These are phyloP conservation scores for honey bee (Apis mellifera) DNA, from an alignment of 1,140 invertebrate genomes.

Conservation along the genomic window DNA sequence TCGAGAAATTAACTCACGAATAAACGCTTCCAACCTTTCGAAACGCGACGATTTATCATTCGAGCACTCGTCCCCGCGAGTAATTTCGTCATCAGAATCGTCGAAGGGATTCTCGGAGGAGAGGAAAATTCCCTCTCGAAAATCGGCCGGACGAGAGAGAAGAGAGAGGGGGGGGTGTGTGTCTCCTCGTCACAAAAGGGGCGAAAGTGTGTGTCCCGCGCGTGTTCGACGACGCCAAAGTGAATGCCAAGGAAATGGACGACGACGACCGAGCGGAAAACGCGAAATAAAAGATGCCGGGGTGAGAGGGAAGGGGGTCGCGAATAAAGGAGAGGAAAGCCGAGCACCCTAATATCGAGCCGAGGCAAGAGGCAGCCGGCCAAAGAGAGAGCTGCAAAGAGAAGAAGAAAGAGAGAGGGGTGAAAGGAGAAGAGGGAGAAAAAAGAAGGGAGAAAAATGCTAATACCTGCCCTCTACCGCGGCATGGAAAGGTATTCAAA, in stretches of 20 bases:
- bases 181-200: constrained; percentile 9
- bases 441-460: constrained; percentile 12
- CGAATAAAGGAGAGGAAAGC: constrained; percentile 10
- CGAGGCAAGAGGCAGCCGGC: constrained; percentile 2
- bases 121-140: neutral
- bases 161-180: neutral
- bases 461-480: constrained; percentile 39
- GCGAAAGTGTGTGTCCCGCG: constrained; percentile 25
- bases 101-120: neutral
- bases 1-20: neutral
- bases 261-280: constrained; percentile 27
- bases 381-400: constrained; percentile 1
- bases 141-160: neutral
- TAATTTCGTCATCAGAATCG: neutral
- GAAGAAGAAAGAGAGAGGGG: neutral
- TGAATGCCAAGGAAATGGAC: constrained; percentile 51
- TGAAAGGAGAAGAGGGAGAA: neutral
- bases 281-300: constrained; percentile 45
- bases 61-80: neutral
- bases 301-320: neutral
- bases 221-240: constrained; percentile 43
- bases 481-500: constrained; percentile 37
- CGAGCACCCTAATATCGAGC: constrained; percentile 42
- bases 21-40: neutral
- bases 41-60: neutral